Percentiles rank a stretch among this genome's conserved stretches.
Evolutionary conservation across 2,797 vertebrate genomes (phyloP).

Genomic region (Poecile montanus): DNA sequence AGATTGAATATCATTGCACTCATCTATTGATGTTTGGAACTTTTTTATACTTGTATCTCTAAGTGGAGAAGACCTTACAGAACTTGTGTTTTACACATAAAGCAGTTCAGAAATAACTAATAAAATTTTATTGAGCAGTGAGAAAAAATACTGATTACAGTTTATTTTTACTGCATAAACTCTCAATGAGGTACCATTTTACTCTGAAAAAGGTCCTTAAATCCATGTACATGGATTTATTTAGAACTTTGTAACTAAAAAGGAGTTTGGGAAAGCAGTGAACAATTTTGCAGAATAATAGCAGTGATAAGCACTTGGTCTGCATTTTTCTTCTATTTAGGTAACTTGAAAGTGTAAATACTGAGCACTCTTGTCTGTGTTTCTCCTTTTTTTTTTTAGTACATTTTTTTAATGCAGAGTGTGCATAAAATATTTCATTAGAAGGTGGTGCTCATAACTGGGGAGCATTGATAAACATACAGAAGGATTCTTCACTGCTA

Average conservation of each 20-base stretch:
- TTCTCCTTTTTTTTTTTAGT: neutral
- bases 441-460: neutral
- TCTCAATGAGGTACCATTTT: neutral
- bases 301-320: neutral
- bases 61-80: conserved; percentile 41
- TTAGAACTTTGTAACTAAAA: neutral
- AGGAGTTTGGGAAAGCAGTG: neutral
- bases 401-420: neutral
- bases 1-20: conserved; percentile 81
- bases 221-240: neutral
- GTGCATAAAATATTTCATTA: neutral
- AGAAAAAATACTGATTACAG: conserved; percentile 21
- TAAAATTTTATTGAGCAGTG: neutral
- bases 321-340: neutral
- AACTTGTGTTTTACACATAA: conserved; percentile 28
- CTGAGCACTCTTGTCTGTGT: neutral
- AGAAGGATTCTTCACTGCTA: neutral
- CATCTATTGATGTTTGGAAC: conserved; percentile 76
- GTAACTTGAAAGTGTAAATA: neutral
- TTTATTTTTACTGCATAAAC: neutral
- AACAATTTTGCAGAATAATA: neutral
- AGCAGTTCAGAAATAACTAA: neutral
- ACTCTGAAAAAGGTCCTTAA: neutral
- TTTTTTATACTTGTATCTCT: conserved; percentile 59
- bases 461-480: neutral